Base-by-base conservation (phyloP, 2,797 vertebrate genomes). In the Peromyscus melanophrys region DNA sequence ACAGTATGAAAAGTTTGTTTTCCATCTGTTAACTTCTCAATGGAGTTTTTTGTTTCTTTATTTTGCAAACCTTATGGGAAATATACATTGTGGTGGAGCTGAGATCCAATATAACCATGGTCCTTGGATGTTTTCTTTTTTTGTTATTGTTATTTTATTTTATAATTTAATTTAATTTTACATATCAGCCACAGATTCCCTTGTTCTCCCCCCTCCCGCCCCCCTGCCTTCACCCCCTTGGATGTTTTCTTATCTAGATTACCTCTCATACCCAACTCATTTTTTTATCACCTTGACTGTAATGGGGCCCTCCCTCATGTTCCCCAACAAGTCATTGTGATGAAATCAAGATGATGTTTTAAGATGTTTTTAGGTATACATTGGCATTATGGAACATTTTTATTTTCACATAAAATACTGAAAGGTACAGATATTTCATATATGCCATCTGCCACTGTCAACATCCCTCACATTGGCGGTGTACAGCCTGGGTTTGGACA, bases 21-120 rank as follows among this genome's bases (percentile, higher is more conserved):
- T 84, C 29, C 55, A 63, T 86, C 25, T 40, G 6, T 55, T 71
- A 27, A 61, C 65, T 63, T 94, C 23, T 49, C 16, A 27, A 29
- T 65, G 84, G 29, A 85, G 21, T 6, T 12, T 29, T 69, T 67
- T 37, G n/a, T 71, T 90, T 87, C 71, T 55, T 87, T n/a, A 37
- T 9, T 57, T n/a, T 52, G 37, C 27, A 25, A 73, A n/a, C 61
- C 17, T 63, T 13, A 7, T 52, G 83, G 23, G 7, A 73, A 77
- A 71, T 25, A 73, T 37, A 9, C 4, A 1, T 81, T 75, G 23
- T 4, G 29, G 4, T 12, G 1, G 29, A 25, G 29, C 43, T 89
- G 52, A 77, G 12, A 34, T 46, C 40, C 21, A 7, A 6, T 55
- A 14, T 3, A 37, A 8, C 0, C 2, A 0, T 1, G 0, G 31